Evolutionary conservation across 2,888 invertebrate genomes (phyloP), one percentile per base, ranked within the genome.

Genomic region (Acanthosoma haemorrhoidale): DNA sequence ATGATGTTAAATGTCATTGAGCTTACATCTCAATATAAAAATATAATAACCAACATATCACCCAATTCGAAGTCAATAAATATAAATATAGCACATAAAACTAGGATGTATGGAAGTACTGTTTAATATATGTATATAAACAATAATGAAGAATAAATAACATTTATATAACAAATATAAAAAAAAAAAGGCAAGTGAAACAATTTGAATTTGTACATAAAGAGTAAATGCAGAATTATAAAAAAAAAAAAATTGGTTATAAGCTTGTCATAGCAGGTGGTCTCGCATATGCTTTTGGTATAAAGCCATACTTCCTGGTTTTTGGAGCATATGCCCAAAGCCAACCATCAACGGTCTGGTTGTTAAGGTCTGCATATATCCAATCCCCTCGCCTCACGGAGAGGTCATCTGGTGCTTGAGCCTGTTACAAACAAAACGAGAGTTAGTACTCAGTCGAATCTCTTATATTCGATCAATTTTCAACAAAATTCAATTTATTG

Each of bases 331-430:
- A 96, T 0, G 94, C 91, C 95, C 93, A 96, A 74, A 94, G 82
- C 94, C 92, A 95, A 38, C 96, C 96, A 80, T 94, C 95, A 38
- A 92, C 94, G 0, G 94, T 95, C 82, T 95, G 95, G 83, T 94
- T 93, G 76, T 89, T 89, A 63, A 94, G 84, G 82, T 96, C 95
- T 0, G 95, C 95, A 81, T 95, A 96, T 75, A 96, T 93, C 93
- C 94, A 94, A 79, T 96, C 95, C 8, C 96, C 95, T 69, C 94
- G 84, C 75, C 91, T 86, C 72, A 96, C 94, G 4, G 92, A 91
- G 70, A 96, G 82, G 81, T 95, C 95, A 79, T 95, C 94, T 0
- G 94, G 93, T 51, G 94, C 94, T 83, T 95, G 94, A 57, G 95
- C 91, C 88, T 88, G 77, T 25, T 43, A n/a, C 4, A 51, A 51